phyloP scores from a whole-genome alignment of 2,113 vertebrate species.

The Microcebus jonahi region DNA sequence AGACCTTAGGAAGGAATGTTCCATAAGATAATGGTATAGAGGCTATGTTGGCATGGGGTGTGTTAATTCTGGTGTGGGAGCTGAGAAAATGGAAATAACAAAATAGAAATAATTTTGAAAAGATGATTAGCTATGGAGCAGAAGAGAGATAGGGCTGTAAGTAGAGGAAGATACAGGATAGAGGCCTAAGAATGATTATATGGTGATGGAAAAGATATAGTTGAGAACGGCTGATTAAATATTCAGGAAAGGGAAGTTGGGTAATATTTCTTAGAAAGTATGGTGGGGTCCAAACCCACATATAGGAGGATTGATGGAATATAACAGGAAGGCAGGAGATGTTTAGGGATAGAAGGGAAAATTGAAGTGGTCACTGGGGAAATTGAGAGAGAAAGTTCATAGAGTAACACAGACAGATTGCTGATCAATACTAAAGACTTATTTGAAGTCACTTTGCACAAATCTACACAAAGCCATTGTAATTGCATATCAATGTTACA shows the following conservation, averaged over 20 bases:
- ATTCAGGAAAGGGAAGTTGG: background rate
- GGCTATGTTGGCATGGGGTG: background rate
- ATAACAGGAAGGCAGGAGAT: background rate
- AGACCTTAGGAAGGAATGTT: background rate
- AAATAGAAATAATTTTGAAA: background rate
- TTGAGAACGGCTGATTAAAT: background rate
- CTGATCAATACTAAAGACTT: background rate
- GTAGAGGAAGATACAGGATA: background rate
- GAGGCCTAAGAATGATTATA: background rate
- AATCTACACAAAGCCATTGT: background rate
- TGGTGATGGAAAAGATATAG: background rate
- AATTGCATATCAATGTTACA: background rate
- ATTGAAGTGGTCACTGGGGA: background rate
- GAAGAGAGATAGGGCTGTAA: background rate
- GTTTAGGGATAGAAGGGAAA: background rate
- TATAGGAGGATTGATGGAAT: background rate
- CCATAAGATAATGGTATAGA: background rate
- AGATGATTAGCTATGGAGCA: background rate
- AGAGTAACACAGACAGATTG: background rate
- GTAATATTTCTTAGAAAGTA: background rate
- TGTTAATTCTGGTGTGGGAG: background rate
- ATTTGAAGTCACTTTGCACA: background rate
- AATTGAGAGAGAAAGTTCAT: background rate
- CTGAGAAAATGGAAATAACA: background rate
- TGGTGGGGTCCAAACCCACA: background rate